Evolutionary conservation across 1,140 invertebrate species (phyloP), one percentile per base, ranked within the genome.

Genomic region (Habropoda laboriosa): DNA sequence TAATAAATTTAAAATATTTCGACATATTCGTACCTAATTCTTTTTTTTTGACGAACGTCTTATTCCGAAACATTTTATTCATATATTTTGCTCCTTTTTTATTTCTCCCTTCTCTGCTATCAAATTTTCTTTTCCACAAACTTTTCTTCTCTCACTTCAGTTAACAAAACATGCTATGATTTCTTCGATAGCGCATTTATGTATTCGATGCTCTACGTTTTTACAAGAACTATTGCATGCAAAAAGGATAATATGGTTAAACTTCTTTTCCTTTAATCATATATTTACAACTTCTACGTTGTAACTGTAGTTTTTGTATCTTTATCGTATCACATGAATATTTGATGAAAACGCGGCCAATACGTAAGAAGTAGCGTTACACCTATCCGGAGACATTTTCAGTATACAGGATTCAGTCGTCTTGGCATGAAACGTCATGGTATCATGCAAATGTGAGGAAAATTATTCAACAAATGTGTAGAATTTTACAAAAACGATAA

Each of bases 181-280:
- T n/a, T n/a, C n/a, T n/a, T n/a, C n/a, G n/a, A n/a, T n/a, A n/a
- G n/a, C n/a, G n/a, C n/a, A n/a, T n/a, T n/a, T n/a, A n/a, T n/a
- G n/a, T 32, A 40, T 40, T 12, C 2, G 27, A 55, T 55, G 18
- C 21, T 10, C 16, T 18, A 8, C 8, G 2, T 57, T 58, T 3
- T 32, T 10, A 12, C 3, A 32, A 7, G 6, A 58, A 16, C 45
- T 42, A 13, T 42, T 32, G 18, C 8, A 24, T 32, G 21, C 38
- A 6, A 13, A 24, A 24, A n/a, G 16, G 32, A 58, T n/a, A 58
- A 40, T 16, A n/a, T 32, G 12, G 6, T 3, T 18, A n/a, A 72
- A 72, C 68, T 72, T 72, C 53, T 45, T 38, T 47, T 47, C 6
- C 24, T 47, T 35, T 61, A 27, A 73, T 73, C 55, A 47, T 61